Evolutionary conservation across 2,113 vertebrate species (phyloP).

Genomic region (Calidris pygmaea): DNA sequence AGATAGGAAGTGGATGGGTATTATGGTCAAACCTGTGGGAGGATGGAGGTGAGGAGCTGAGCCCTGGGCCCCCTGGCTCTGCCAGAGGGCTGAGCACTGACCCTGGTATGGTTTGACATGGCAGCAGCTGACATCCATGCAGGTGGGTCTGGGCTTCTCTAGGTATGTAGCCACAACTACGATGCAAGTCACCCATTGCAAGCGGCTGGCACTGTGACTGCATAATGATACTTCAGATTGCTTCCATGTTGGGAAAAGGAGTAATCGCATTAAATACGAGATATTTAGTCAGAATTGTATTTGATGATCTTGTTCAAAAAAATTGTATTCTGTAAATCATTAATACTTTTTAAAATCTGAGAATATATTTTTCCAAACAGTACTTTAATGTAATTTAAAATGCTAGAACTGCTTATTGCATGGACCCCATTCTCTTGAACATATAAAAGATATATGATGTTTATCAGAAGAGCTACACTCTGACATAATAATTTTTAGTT

Average conservation of each 20-base stretch:
- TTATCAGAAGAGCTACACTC: background rate
- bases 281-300: background rate
- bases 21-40: rapidly evolving
- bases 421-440: background rate
- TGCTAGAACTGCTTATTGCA: background rate
- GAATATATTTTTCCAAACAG: background rate
- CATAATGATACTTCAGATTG: background rate
- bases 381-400: background rate
- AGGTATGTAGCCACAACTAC: background rate
- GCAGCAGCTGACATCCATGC: rapidly evolving
- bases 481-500: background rate
- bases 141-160: no score
- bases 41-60: background rate
- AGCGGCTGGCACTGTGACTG: background rate
- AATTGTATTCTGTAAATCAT: background rate
- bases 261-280: background rate
- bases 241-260: background rate
- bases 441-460: background rate
- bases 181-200: rapidly evolving
- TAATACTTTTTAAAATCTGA: background rate
- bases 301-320: background rate
- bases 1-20: rapidly evolving
- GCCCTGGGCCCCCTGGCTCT: no score
- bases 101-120: no score
- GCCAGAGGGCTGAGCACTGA: rapidly evolving